phyloP scores from a whole-genome alignment of 2,797 vertebrate species.

The Helicolenus hilgendorfi region DNA sequence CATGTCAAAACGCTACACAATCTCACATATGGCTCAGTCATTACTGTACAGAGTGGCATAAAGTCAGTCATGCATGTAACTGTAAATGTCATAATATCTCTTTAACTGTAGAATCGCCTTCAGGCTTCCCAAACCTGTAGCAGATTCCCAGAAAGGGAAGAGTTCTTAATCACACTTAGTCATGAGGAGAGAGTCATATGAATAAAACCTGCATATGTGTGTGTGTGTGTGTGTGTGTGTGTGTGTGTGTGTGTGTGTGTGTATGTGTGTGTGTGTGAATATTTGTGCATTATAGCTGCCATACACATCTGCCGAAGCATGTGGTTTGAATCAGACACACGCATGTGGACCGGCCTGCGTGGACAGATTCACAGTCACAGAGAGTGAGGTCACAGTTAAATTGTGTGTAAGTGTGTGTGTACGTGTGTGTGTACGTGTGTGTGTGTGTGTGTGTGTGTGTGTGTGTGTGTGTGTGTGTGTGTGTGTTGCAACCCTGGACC shows the following conservation, averaged over 20 bases:
- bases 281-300: conserved; percentile 7
- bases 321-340: conserved; percentile 75
- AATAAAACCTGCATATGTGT: not conserved
- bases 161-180: conserved; percentile 47
- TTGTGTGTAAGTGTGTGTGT: not conserved
- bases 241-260: not conserved
- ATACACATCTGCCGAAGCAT: conserved; percentile 60
- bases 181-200: conserved; percentile 48
- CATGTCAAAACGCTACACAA: not conserved
- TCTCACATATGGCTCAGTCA: not conserved
- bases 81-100: not conserved
- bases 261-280: not conserved
- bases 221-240: not conserved
- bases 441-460: not conserved
- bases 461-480: not conserved
- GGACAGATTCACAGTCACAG: conserved; percentile 58
- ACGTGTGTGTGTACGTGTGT: not conserved
- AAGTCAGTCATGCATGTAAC: not conserved
- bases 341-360: conserved; percentile 23
- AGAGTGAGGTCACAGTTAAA: conserved; percentile 60
- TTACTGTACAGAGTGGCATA: not conserved
- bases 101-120: not conserved
- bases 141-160: conserved; percentile 22
- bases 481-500: conserved; percentile 30
- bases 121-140: not conserved